Conservation (phyloP, 2,797 vertebrate species). For the Nyctibius grandis region DNA sequence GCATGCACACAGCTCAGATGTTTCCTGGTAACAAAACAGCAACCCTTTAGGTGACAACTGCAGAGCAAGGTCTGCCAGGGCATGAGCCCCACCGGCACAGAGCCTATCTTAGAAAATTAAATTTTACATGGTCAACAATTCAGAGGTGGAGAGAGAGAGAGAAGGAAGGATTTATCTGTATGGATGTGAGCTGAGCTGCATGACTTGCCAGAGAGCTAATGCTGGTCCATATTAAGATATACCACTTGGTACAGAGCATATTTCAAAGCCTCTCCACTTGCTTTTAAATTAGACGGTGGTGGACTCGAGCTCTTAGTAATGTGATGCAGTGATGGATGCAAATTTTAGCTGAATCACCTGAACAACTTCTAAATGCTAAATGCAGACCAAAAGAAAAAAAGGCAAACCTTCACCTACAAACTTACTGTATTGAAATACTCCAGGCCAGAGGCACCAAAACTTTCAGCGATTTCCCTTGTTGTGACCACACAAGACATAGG, state of each 20-base stretch:
- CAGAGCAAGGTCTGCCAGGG: background rate
- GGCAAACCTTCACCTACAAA: background rate
- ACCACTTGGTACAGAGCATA: background rate
- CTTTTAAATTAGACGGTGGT: background rate
- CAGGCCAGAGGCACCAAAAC: conserved; percentile 86
- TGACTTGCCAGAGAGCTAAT: background rate
- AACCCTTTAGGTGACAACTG: background rate
- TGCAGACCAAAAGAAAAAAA: background rate
- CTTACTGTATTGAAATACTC: conserved; percentile 98
- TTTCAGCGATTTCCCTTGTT: conserved; percentile 89
- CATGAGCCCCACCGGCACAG: background rate
- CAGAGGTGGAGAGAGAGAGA: background rate
- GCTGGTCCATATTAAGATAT: background rate
- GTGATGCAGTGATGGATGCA: background rate
- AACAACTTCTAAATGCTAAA: background rate
- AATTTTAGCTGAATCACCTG: background rate
- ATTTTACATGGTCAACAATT: background rate
- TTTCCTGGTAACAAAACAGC: no score
- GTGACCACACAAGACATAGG: conserved; percentile 96
- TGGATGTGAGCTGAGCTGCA: background rate
- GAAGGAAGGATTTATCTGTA: background rate
- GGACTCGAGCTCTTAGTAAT: background rate
- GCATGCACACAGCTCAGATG: fast-evolving
- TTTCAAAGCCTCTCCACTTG: background rate
- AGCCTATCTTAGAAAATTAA: background rate